Conservation (phyloP, 2,888 invertebrate species). For the Linnaemya tessellans region DNA sequence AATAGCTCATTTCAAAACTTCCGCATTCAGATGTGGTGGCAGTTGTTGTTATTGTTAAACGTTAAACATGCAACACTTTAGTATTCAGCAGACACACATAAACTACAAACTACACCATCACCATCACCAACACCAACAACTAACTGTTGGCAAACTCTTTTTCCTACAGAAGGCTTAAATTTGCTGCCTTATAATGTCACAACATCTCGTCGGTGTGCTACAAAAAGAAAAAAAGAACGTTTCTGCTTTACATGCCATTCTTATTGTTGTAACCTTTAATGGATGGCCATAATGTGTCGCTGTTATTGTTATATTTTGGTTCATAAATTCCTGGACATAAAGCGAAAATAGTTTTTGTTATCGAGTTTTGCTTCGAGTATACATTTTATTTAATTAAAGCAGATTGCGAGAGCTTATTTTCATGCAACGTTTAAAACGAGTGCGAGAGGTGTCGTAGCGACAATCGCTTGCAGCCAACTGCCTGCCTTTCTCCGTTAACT, state of each 20-base stretch:
- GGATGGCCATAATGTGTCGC: conserved; percentile 38
- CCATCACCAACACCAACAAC: background rate
- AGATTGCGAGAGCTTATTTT: conserved; percentile 7
- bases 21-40: conserved; percentile 65
- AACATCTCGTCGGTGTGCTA: conserved; percentile 35
- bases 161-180: background rate
- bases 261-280: conserved; percentile 31
- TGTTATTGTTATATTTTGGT: conserved; percentile 30
- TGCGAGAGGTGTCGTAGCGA: too few species aligned
- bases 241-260: conserved; percentile 6
- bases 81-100: conserved; percentile 10
- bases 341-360: conserved; percentile 17
- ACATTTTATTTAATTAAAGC: background rate
- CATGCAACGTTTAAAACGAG: background rate
- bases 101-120: background rate
- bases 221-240: conserved; percentile 6
- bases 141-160: conserved; percentile 26
- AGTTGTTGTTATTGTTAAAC: conserved; percentile 58
- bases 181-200: conserved; percentile 46
- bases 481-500: too few species aligned
- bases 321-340: conserved; percentile 47
- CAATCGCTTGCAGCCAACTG: too few species aligned
- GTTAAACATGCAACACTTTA: conserved; percentile 63
- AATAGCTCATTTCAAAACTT: conserved; percentile 68
- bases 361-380: background rate